Base-by-base conservation (phyloP, 2,797 vertebrate species). In the Pogoniulus pusillus region DNA sequence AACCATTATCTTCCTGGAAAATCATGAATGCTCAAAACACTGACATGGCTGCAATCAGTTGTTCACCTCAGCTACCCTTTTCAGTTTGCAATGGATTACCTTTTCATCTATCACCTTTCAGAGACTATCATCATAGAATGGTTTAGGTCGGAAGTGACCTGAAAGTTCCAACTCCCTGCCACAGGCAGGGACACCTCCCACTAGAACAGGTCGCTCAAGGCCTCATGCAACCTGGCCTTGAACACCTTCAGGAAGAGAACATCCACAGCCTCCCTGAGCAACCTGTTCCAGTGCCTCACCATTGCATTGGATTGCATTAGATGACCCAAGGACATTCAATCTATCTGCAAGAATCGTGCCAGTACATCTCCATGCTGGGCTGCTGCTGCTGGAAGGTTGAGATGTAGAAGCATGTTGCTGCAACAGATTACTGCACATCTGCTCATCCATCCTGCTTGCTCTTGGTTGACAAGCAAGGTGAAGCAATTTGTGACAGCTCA, bases 391-490 rank as follows among this genome's bases (percentile, higher is more conserved):
- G 64, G 47, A 51, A 79, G 54, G 39, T 1, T 66, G 77, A n/a
- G 39, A 49, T 57, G 27, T 11, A 60, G 22, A 49, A 70, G 68
- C 53, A 41, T 0, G 0, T 47, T 49, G 45, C 35, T 73, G 27
- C 54, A 73, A 57, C 30, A 70, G 57, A 54, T 73, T 64, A 20
- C 53, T 37, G n/a, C 37, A 35, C 47, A 29, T 59, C 39, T 73
- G 58, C 73, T 55, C 58, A 71, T 45, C n/a, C 82, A 66, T 66
- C 0, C 1, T 55, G 39, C 35, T 73, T 55, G 59, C 70, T 78
- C 47, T 65, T 73, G 30, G n/a, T 17, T 84, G 88, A 82, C 68
- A 88, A 71, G 37, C 49, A 60, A 93, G 78, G 69, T 80, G 75
- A 92, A 84, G 32, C 47, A 45, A 86, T 87, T 80, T 77, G 39